Conservation (phyloP, 2,113 vertebrate species). For the Bujurquina vittata region DNA sequence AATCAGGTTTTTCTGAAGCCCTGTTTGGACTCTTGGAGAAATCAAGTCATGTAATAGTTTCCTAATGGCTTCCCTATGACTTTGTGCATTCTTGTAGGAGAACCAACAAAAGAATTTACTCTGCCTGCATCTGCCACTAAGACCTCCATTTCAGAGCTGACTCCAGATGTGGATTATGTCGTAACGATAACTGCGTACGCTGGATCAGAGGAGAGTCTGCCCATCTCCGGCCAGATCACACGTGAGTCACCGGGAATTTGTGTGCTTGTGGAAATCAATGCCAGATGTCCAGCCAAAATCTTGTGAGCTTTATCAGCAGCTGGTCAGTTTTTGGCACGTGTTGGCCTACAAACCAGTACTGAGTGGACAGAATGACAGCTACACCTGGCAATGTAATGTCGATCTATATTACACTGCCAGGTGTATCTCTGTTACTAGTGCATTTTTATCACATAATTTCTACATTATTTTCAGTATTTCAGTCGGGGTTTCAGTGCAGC, state of each 20-base stretch:
- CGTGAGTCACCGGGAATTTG: conserved; percentile 82
- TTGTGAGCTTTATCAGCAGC: conserved; percentile 11
- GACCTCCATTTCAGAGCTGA: conserved; percentile 88
- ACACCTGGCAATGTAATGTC: not conserved
- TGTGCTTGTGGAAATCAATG: not conserved
- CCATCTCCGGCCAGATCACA: conserved; percentile 91
- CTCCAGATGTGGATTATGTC: conserved; percentile 86
- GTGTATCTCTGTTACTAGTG: not conserved
- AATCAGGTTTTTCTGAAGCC: conserved; percentile 25
- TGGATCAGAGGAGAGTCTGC: conserved; percentile 87
- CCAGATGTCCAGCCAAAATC: not conserved
- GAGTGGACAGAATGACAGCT: not conserved
- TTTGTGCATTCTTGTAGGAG: conserved; percentile 80
- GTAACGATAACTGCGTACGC: conserved; percentile 87
- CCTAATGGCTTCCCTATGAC: conserved; percentile 64
- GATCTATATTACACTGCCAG: not conserved
- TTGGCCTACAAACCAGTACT: not conserved
- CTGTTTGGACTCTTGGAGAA: conserved; percentile 38
- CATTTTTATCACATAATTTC: not conserved
- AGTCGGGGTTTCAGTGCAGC: not conserved
- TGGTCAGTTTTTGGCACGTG: conserved; percentile 9
- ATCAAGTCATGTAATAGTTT: conserved; percentile 53
- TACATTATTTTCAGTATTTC: not conserved
- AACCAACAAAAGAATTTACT: conserved; percentile 86
- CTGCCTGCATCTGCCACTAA: conserved; percentile 86